Conservation (phyloP, 2,888 invertebrate species). For the Euproctis similis region DNA sequence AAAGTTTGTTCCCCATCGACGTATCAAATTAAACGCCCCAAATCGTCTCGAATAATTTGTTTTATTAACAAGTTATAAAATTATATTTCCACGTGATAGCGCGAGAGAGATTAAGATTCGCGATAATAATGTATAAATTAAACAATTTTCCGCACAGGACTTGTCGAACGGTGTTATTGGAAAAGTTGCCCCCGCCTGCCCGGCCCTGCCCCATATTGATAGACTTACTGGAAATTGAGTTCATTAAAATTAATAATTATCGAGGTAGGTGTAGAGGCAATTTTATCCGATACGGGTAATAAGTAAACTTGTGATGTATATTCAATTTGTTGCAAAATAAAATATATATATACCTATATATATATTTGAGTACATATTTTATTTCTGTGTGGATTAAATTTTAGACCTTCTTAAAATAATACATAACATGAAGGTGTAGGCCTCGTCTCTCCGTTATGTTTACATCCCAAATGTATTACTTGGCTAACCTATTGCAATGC, state of each 20-base stretch:
- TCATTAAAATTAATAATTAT: slow-evolving; percentile 57
- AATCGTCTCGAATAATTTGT: too few species aligned
- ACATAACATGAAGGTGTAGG: too few species aligned
- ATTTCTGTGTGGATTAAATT: too few species aligned
- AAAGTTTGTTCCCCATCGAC: too few species aligned
- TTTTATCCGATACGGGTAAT: slow-evolving; percentile 8
- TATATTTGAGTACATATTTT: too few species aligned
- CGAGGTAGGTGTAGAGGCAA: slow-evolving; percentile 15
- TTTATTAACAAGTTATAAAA: slow-evolving; percentile 6
- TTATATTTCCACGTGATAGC: slow-evolving; percentile 25
- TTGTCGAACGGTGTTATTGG: slow-evolving; percentile 32
- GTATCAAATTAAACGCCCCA: too few species aligned
- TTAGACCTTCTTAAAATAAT: too few species aligned
- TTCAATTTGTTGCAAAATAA: too few species aligned
- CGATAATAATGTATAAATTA: slow-evolving; percentile 46
- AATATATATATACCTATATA: too few species aligned
- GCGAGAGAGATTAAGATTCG: slow-evolving; percentile 39
- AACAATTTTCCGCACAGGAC: slow-evolving; percentile 39
- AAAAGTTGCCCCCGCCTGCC: slow-evolving; percentile 37
- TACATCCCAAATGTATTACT: too few species aligned
- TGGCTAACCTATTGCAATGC: too few species aligned
- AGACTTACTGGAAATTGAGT: slow-evolving; percentile 55
- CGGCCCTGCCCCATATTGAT: slow-evolving; percentile 47
- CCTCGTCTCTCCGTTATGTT: too few species aligned
- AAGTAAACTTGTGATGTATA: neutral